Base-by-base conservation (phyloP, 2,888 invertebrate genomes). In the Caenorhabditis panamensis region DNA sequence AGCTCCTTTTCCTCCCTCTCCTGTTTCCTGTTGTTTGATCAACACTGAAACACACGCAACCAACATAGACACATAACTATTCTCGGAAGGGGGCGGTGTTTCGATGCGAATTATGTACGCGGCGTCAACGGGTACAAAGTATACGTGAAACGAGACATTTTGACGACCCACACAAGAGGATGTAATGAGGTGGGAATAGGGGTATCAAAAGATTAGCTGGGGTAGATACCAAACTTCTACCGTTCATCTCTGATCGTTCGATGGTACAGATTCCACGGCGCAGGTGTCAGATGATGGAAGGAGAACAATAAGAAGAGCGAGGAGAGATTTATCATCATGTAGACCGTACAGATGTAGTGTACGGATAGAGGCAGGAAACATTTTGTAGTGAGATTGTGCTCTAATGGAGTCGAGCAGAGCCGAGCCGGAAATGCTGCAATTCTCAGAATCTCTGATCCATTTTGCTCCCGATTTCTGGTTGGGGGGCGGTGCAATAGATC, bases 111-210 rank as follows among this genome's bases (percentile, higher is more conserved):
- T 28, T 6, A 31, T 6, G 31, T 36, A 36, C 51, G 36, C 16
- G 31, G 24, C 44, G 26, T 8, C 11, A 16, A 24, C 16, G 49
- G 41, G 67, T 56, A 67, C 67, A 56, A 44, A 67, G 67, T 67
- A 67, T 56, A 56, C 67, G 47, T 22, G 37, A 37, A 9, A 31
- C 20, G 41, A n/a, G 31, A 26, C 18, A 64, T 41, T 13, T 2
- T 41, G 41, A 13, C 11, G 41, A 41, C 41, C 9, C 2, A 2
- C 9, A 41, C 41, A 18, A 26, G 41, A 36, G 62, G 44, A 22
- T 5, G 31, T 31, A 41, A 37, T 31, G 31, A 31, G 9, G 9
- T 31, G 31, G 9, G 31, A 6, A 9, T 31, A n/a, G n/a, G n/a
- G n/a, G 31, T 31, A 41, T 41, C 41, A 13, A 41, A 41, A 13